Evolutionary conservation across 2,888 invertebrate species (phyloP).

Genomic region (Apamea epomidion): DNA sequence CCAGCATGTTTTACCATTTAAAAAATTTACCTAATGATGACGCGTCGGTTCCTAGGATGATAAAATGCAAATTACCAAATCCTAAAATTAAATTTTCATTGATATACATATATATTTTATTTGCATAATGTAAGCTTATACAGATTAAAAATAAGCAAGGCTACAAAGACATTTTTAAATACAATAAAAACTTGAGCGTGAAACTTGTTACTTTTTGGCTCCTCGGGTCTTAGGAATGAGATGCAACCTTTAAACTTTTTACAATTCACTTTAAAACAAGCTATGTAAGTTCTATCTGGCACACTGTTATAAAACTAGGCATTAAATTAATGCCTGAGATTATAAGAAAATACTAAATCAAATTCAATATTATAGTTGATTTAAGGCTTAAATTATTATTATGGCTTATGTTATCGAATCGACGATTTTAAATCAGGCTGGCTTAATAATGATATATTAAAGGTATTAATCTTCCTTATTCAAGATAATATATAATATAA

Average conservation of each 20-base stretch:
- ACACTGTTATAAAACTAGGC: background rate
- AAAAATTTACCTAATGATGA: background rate
- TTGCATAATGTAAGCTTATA: background rate
- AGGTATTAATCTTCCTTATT: background rate
- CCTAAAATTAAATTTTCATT: background rate
- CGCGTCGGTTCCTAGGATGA: background rate
- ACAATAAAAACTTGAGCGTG: conserved; percentile 17
- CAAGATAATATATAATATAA: background rate
- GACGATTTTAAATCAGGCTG: background rate
- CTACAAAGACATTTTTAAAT: conserved; percentile 4
- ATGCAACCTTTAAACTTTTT: conserved; percentile 1
- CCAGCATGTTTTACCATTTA: background rate
- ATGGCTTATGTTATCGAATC: conserved; percentile 5
- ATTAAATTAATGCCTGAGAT: background rate
- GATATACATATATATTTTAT: background rate
- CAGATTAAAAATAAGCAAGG: background rate
- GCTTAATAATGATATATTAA: background rate
- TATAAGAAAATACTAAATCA: background rate
- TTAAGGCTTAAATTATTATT: background rate
- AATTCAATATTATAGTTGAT: background rate
- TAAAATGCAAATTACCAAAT: background rate
- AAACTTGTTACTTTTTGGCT: conserved; percentile 19
- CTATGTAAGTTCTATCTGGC: background rate
- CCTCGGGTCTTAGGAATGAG: background rate
- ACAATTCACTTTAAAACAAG: conserved; percentile 8